phyloP scores from a whole-genome alignment of 2,888 invertebrate genomes.

The Himalopsyche japonica region DNA sequence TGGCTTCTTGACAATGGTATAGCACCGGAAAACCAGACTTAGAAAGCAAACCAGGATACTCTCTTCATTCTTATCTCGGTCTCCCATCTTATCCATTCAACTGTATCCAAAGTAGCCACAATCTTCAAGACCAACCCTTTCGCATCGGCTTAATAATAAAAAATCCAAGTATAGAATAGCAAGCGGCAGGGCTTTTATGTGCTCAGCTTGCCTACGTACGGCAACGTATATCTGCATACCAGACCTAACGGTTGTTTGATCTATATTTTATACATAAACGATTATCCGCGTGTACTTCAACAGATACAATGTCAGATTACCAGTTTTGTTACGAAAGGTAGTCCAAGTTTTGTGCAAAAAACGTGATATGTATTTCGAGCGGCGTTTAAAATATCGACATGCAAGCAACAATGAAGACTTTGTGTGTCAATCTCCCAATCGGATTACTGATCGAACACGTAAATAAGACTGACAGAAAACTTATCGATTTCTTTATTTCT shows the following conservation, averaged over 20 bases:
- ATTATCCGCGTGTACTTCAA: conserved; percentile 34
- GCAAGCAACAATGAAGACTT: neutral
- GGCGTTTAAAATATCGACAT: neutral
- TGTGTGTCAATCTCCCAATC: neutral
- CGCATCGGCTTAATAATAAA: neutral
- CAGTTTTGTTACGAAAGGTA: conserved; percentile 9
- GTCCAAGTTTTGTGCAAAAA: conserved; percentile 23
- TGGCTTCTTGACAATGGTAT: neutral
- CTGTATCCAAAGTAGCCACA: neutral
- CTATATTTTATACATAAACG: conserved; percentile 33
- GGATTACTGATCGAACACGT: neutral
- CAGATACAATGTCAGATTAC: conserved; percentile 32
- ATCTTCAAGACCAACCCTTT: neutral
- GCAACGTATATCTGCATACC: conserved; percentile 34
- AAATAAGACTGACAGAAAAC: neutral
- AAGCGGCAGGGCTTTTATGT: conserved; percentile 7
- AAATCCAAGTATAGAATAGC: neutral
- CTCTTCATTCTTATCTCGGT: neutral
- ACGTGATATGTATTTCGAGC: neutral
- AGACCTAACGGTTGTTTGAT: conserved; percentile 39
- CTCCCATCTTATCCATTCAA: neutral
- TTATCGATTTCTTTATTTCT: neutral
- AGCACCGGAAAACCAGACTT: neutral
- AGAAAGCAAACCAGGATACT: neutral
- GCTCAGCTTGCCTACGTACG: conserved; percentile 16